Base-by-base conservation (phyloP, 2,888 invertebrate genomes). In the Andrena trimmerana region DNA sequence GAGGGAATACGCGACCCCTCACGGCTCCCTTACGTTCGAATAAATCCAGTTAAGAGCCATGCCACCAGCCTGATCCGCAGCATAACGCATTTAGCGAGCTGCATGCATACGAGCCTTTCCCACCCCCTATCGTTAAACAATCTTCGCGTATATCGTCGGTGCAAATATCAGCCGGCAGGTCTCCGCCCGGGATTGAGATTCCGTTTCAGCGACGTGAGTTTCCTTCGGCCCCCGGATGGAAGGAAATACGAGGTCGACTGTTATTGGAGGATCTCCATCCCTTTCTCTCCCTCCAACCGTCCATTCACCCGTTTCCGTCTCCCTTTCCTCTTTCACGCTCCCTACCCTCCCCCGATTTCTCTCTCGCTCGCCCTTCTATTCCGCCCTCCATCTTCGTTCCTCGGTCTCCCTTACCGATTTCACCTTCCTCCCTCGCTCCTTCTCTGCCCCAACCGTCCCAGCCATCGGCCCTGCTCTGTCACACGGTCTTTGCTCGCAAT, bases 221-320 rank as follows among this genome's bases (percentile, higher is more conserved):
- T 79, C 85, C 87, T 86, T 84, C 79, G 67, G 50, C 76, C 81
- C 13, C 60, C 62, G 84, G 48, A 88, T 78, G 73, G 81, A 69
- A 86, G 86, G 83, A 86, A 88, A 88, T 87, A 88, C 86, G 84
- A 87, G 84, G 79, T 80, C 74, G 81, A 81, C 84, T 88, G 86
- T 88, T 88, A 87, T 88, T 87, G 88, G 86, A 87, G 63, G 78
- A 74, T 80, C 84, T 62, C 50, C 50, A 29, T 67, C 27, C 52
- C 62, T 52, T 65, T 69, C 59, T 13, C 57, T 27, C 36, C 33
- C 27, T 52, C 50, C 10, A n/a, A 6, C 24, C 2, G 8, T 36
- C 6, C 31, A 0, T 48, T 48, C 31, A 50, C 50, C 65, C 13
- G 16, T 73, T 66, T 70, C 31, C 63, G 59, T 76, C 59, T 27